Conservation (phyloP, 2,888 invertebrate species). For the Trissolcus brochymenae region DNA sequence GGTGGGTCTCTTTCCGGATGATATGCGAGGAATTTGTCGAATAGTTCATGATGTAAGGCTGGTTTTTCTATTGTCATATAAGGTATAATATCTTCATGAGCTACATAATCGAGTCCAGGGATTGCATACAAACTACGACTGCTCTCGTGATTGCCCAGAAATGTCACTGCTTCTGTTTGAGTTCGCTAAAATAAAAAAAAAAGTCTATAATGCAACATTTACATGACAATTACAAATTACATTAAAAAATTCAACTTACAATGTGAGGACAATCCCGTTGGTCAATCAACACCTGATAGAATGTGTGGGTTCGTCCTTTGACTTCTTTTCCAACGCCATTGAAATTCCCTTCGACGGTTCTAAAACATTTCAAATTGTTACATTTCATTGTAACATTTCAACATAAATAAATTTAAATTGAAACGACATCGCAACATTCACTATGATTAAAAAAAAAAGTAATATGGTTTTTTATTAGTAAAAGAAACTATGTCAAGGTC, state of each 20-base stretch:
- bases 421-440: not conserved
- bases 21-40: slow-evolving; percentile 94
- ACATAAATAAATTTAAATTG: not conserved
- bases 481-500: too few relatives aligned
- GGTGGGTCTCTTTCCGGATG: slow-evolving; percentile 91
- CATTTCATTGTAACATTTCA: not conserved
- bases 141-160: slow-evolving; percentile 96
- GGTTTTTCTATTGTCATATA: slow-evolving; percentile 92
- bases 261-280: slow-evolving; percentile 97
- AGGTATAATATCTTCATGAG: slow-evolving; percentile 97
- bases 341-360: slow-evolving; percentile 69
- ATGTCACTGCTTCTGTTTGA: slow-evolving; percentile 98
- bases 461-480: not conserved
- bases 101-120: slow-evolving; percentile 97
- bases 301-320: slow-evolving; percentile 93
- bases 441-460: not conserved
- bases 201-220: not conserved
- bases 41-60: slow-evolving; percentile 96
- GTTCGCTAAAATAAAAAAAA: slow-evolving; percentile 82
- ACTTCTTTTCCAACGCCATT: slow-evolving; percentile 87
- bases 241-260: slow-evolving; percentile 79
- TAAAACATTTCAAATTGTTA: slow-evolving; percentile 55
- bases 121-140: slow-evolving; percentile 96
- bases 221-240: not conserved
- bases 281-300: slow-evolving; percentile 98